These are phyloP conservation scores for Megatriorchis doriae DNA, from an alignment of 2,113 vertebrate species.

Conservation along the genomic window DNA sequence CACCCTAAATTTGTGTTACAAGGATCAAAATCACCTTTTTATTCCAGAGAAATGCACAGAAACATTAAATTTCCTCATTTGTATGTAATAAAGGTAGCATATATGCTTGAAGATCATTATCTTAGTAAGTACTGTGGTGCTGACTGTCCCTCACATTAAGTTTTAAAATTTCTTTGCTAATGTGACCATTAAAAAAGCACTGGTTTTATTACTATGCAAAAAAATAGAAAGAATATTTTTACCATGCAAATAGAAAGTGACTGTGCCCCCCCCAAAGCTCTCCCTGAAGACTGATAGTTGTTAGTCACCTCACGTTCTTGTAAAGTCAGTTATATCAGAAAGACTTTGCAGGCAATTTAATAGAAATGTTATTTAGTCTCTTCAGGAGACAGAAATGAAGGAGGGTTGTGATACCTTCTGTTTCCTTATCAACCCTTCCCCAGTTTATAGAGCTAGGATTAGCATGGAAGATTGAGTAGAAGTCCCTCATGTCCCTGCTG, in stretches of 20 bases:
- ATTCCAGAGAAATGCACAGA: background rate
- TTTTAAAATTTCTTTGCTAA: background rate
- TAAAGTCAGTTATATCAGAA: background rate
- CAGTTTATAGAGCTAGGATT: background rate
- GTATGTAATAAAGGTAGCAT: background rate
- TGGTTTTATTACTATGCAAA: background rate
- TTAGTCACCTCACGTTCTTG: background rate
- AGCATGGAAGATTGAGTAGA: background rate
- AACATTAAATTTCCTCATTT: background rate
- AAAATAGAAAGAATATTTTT: background rate
- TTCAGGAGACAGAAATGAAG: background rate
- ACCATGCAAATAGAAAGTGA: background rate
- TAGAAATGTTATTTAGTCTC: background rate
- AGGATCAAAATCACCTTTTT: background rate
- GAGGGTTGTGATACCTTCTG: background rate
- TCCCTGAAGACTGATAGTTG: background rate
- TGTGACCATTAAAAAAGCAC: background rate
- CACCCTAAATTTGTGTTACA: background rate
- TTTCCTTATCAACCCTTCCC: background rate
- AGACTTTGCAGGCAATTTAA: background rate
- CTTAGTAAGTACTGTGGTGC: background rate
- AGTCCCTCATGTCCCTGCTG: background rate
- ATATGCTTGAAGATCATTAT: background rate
- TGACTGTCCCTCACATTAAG: background rate
- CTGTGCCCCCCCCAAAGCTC: background rate